These are phyloP conservation scores for Hippocampus comes DNA, from an alignment of 2,113 vertebrate genomes.

Conservation along the genomic window DNA sequence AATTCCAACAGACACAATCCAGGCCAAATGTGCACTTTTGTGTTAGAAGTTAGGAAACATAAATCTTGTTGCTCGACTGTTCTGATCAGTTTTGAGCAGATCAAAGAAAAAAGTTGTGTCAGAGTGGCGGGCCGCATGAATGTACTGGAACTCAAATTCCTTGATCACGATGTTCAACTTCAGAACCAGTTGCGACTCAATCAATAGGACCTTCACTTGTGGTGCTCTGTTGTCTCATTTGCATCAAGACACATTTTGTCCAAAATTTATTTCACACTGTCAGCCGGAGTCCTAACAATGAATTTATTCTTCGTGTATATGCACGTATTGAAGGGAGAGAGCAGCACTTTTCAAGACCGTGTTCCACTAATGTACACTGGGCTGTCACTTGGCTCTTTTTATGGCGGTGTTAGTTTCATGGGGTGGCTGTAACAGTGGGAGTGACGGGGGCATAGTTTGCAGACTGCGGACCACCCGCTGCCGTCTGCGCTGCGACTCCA, in stretches of 20 bases:
- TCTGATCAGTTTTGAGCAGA: not conserved
- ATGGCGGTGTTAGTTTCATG: slow-evolving; percentile 32
- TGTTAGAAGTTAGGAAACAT: not conserved
- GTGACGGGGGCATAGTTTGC: slow-evolving; percentile 6
- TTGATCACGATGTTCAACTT: not conserved
- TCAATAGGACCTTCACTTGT: not conserved
- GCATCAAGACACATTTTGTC: not conserved
- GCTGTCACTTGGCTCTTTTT: slow-evolving; percentile 17
- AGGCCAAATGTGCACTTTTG: not conserved
- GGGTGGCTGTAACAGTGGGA: slow-evolving; percentile 15
- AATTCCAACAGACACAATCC: not conserved
- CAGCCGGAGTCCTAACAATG: not conserved
- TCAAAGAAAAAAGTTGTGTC: not conserved
- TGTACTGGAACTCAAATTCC: not conserved
- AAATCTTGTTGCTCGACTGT: not conserved
- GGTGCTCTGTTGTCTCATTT: not conserved
- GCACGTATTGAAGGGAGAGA: not conserved
- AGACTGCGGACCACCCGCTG: slow-evolving; percentile 47
- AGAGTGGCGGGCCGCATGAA: not conserved
- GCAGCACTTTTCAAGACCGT: not conserved
- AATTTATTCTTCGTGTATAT: not conserved
- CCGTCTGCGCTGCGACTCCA: slow-evolving; percentile 26
- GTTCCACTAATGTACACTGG: not conserved
- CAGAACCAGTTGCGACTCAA: not conserved
- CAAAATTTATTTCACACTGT: not conserved